Base-by-base conservation (phyloP, 64 coral and sea anemone species). In the Acropora yongei region DNA sequence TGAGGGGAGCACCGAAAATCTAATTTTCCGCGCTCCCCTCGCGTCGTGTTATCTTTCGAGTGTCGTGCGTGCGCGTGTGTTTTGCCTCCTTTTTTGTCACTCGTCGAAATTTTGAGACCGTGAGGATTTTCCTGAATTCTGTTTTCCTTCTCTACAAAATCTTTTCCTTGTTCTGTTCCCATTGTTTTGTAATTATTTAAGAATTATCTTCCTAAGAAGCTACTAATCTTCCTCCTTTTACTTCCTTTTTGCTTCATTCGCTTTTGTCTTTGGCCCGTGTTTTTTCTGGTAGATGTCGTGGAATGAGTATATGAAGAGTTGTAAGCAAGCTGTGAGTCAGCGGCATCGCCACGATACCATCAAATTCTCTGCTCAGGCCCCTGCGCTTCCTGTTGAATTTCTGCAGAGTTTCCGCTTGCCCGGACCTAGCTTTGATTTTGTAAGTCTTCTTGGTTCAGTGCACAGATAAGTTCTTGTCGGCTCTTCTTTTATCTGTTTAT, bases 321-420 rank as follows among this genome's bases (percentile, higher is more conserved):
- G 82, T 85, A 85, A 71, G 44, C 82, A 45, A 63, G 60, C 11
- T 63, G 8, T 63, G 0, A 63, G 10, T 13, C 60, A 63, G 11
- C 61, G 63, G 2, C 82, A 19, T 41, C 42, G 65, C 11, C 51
- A 40, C 0, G 63, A 85, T 85, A 7, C 51, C 51, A 55, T 55
- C 51, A 5, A 55, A 10, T 14, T 8, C 14, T 13, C 19, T 41
- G 5, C 74, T 2, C 9, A 60, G 0, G 1, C 55, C 19, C 20
- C 16, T 40, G 57, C 63, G 13, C 65, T 85, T 49, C 82, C 82
- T 50, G 41, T 85, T 85, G 43, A 49, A 30, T 68, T 71, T 58
- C 82, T 85, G 48, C 82, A 85, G 68, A 71, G 63, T 47, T 85
- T 85, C 44, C 82, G 44, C 63, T 85, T 85, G 82, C 82, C 82